Base-by-base conservation (phyloP, 64 coral and sea anemone genomes). In the Acropora tenuis region DNA sequence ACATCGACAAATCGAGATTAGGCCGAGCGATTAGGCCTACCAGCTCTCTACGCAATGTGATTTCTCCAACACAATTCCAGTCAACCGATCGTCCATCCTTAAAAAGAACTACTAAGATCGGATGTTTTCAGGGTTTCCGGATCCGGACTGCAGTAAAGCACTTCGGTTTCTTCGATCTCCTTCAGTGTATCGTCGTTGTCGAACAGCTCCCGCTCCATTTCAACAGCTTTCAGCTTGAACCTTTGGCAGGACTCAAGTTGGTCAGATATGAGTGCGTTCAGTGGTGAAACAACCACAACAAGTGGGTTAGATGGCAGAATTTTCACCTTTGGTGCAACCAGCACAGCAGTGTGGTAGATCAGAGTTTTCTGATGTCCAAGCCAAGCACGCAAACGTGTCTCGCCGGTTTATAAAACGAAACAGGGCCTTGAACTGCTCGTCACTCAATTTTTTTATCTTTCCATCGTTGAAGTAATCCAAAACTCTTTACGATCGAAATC, bases 21-120 rank as follows among this genome's bases (percentile, higher is more conserved):
- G 50, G 50, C 50, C 50, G 50, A 55, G 50, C 50, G 50, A 55
- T 12, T 18, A 67, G 63, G 63, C 59, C 78, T 90, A 90, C 77
- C 77, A 90, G 65, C 78, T 90, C n/a, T 73, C 47, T 41, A 93
- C 71, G 80, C 92, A 84, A 80, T 84, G 83, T 76, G 91, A 87
- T 66, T 93, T 83, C 45, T 93, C 84, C 19, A 93, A 75, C 41
- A 93, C 83, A 18, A 88, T 93, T 47, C 68, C 91, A 15, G 67
- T 30, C 43, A 92, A 63, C 12, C 61, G 67, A 75, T 84, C 53
- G 55, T 92, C 90, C 66, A 86, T 44, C 16, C 60, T 87, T 53
- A 48, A 86, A 43, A 92, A 41, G 47, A 92, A 43, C 59, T 74
- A 74, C 41, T 84, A 61, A 44, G 82, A 46, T 53, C 18, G 50